A percentile compares a stretch with the other conserved stretches of the same genome.
Evolutionary conservation across 2,113 vertebrate genomes (phyloP).

Genomic region (Gnathochromis pfefferi): DNA sequence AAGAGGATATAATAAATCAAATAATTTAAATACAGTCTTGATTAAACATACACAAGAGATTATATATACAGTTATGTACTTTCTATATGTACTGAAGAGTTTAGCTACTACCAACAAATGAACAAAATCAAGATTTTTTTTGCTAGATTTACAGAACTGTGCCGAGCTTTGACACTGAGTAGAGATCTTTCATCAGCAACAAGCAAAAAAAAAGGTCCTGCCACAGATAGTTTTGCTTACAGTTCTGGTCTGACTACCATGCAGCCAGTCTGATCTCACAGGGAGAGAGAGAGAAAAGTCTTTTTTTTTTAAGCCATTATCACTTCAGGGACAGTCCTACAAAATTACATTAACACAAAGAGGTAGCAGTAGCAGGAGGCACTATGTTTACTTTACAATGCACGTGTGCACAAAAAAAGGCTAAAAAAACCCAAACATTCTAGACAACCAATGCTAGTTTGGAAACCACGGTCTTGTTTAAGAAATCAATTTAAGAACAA

Average conservation of each 20-base stretch:
- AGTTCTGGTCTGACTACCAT: neutral
- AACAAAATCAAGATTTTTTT: neutral
- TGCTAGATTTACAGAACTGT: neutral
- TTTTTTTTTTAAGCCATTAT: neutral
- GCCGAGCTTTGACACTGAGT: neutral
- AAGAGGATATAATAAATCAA: neutral
- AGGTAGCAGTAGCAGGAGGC: neutral
- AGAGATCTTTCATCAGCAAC: neutral
- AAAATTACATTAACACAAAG: neutral
- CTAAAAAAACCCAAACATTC: accelerated
- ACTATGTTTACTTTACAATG: neutral
- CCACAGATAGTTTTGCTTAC: neutral
- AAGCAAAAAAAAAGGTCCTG: neutral
- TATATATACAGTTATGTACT: neutral
- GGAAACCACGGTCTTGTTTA: neutral
- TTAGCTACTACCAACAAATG: neutral
- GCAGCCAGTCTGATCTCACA: neutral
- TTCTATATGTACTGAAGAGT: neutral
- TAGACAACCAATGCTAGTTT: neutral
- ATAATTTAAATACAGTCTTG: neutral
- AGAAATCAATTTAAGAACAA: neutral
- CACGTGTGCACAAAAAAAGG: neutral
- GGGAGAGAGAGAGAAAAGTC: neutral
- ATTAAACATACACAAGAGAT: neutral
- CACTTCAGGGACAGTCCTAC: neutral